Base-by-base conservation (phyloP, 2,113 vertebrate species). In the zebrafish (Danio rerio) region DNA sequence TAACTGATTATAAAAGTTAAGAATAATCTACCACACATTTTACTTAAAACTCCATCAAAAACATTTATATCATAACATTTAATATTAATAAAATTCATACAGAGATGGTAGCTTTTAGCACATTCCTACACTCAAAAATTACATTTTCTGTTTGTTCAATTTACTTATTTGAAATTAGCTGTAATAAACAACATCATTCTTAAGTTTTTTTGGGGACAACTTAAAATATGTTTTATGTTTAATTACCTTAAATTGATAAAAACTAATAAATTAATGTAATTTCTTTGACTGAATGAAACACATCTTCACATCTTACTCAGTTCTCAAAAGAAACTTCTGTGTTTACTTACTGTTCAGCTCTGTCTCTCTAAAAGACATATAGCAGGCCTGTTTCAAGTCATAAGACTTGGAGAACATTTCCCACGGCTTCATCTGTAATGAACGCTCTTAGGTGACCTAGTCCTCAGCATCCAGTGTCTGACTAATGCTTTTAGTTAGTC, bases 361-460 rank as follows among this genome's bases (percentile, higher is more conserved):
- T 47, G 12, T 61, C 55, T 8, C 73, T 63, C 45, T 21, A 31
- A 42, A 78, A n/a, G 43, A 77, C 10, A 52, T 31, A 9, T 1
- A 65, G 45, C 50, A 74, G 10, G 16, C 13, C 61, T 66, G 76
- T 65, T 78, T 78, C 62, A 53, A 66, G 21, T 83, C 73, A 77
- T 18, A 68, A 52, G 62, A 69, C 47, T 73, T 58, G 10, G 58
- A 73, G 68, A 61, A 73, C 72, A 75, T 62, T 72, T 56, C 63
- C 61, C 50, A 75, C 71, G 58, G 45, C 65, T 69, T 77, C 81
- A 65, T 83, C 73, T 76, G 53, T 55, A 66, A 79, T 79, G 77
- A 79, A 42, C 2, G 50, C 77, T 79, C 62, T 66, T 78, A 78
- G 76, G 61, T 78, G 76, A 65, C 49, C 76, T 43, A 52, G 21